Conservation (phyloP, 1,140 invertebrate species). For the Andrena cerasifolii region DNA sequence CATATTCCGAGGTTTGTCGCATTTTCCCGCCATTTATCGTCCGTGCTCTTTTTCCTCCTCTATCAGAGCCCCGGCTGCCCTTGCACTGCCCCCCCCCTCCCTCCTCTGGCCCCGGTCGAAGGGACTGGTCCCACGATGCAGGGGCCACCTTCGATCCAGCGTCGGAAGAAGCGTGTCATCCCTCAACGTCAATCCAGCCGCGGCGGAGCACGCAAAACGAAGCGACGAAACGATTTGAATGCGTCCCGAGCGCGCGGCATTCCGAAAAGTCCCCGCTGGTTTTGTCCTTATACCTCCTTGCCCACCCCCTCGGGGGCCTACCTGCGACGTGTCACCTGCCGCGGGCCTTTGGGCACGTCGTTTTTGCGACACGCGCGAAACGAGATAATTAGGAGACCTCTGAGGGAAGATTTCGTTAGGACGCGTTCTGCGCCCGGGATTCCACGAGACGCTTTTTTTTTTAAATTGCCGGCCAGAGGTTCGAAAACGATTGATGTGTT, state of each 20-base stretch:
- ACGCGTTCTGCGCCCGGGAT: not conserved
- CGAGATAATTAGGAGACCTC: slow-evolving; percentile 49
- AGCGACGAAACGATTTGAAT: slow-evolving; percentile 68
- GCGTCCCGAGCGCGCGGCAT: slow-evolving; percentile 52
- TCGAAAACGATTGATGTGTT: slow-evolving; percentile 13
- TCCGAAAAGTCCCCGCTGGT: slow-evolving; percentile 53
- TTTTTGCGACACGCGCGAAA: slow-evolving; percentile 44
- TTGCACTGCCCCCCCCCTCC: not conserved
- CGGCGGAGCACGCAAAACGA: slow-evolving; percentile 61
- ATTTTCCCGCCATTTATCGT: slow-evolving; percentile 8
- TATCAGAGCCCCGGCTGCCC: too few relatives aligned
- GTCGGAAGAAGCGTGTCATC: slow-evolving; percentile 59
- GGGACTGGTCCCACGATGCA: slow-evolving; percentile 49
- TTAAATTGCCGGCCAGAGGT: not conserved
- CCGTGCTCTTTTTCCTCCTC: not conserved
- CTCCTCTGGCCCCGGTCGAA: slow-evolving; percentile 54
- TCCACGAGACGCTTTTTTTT: slow-evolving; percentile 5
- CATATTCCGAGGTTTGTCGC: not conserved
- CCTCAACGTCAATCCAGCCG: slow-evolving; percentile 63
- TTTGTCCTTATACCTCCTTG: slow-evolving; percentile 12
- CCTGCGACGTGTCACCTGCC: slow-evolving; percentile 28
- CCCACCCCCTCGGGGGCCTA: not conserved
- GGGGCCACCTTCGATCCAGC: slow-evolving; percentile 25
- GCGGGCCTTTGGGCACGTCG: slow-evolving; percentile 7
- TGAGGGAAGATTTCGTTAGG: slow-evolving; percentile 22